Evolutionary conservation across 2,888 invertebrate species (phyloP), one percentile per base, ranked within the genome.

Genomic region (Epistrophe grossulariae): DNA sequence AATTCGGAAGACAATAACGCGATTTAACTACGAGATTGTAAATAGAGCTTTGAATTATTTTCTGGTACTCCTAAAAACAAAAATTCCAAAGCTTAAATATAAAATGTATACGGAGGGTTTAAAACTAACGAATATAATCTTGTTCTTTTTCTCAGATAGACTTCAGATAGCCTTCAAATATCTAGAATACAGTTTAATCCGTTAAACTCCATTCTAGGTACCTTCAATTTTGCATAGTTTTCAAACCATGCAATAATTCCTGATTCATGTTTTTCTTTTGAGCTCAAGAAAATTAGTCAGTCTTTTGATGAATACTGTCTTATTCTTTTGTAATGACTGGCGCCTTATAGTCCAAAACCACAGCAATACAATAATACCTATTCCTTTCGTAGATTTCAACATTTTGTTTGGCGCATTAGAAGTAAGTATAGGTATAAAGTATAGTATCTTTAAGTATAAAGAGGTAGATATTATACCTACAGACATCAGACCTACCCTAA

Each of bases 291-390:
- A 55, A 55, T 55, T 55, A 28, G 55, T n/a, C 62, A 66, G 31
- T 15, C 48, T 48, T 28, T 48, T 28, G 17, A 66, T 48, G 31
- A 52, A 52, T 19, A 43, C 15, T 24, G 50, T 35, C 66, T 78
- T 81, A 85, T 78, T 82, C 74, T 31, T 78, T 68, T 28, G 66
- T 76, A 79, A 79, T 87, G 74, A 78, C 52, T 79, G 85, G 85
- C 82, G 85, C 82, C 85, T 79, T 74, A 15, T 43, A 52, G 45
- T 24, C 62, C 64, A 59, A 40, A 38, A 31, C 77, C 77, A 59
- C 72, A 64, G 1, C 45, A 45, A 2, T n/a, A n/a, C n/a, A 45
- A 19, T 15, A 43, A 50, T 17, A 13, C 5, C 19, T 40, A 35
- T 24, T 2, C 35, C 24, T 50, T 35, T 38, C 19, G 11, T n/a